Conservation (phyloP, 2,113 vertebrate species). For the Phylloscopus trochiloides region DNA sequence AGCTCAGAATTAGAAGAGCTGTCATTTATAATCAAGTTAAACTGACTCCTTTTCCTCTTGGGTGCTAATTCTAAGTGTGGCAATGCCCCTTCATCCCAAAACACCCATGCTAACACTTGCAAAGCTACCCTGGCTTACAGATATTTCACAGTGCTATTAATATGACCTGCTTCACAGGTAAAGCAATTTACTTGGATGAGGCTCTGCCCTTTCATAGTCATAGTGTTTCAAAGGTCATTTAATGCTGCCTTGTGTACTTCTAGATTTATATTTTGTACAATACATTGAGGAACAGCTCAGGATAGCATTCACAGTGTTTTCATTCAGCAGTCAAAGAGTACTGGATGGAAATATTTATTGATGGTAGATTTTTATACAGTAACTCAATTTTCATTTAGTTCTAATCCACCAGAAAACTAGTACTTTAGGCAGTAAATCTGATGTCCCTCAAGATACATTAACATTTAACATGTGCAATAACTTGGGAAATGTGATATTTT, state of each 20-base stretch:
- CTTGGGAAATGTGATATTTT: slow-evolving; percentile 22
- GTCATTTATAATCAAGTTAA: background rate
- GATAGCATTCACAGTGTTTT: background rate
- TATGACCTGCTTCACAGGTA: background rate
- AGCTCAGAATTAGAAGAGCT: background rate
- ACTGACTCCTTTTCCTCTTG: background rate
- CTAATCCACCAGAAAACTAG: slow-evolving; percentile 26
- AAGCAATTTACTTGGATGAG: background rate
- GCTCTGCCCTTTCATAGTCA: background rate
- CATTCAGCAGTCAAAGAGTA: background rate
- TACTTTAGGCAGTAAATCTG: slow-evolving; percentile 16
- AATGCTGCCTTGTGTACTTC: background rate
- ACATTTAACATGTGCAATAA: slow-evolving; percentile 7
- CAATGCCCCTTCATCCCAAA: background rate
- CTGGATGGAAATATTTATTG: slow-evolving; percentile 1
- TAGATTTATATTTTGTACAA: background rate
- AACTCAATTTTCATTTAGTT: slow-evolving; percentile 19
- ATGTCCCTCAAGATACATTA: background rate
- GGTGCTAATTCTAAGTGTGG: background rate
- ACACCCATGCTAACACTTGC: background rate
- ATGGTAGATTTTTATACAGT: background rate
- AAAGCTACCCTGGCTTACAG: background rate
- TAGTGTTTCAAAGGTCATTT: background rate
- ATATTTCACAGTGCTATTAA: background rate
- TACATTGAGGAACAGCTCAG: background rate